Evolutionary conservation across 1,140 invertebrate species (phyloP), one percentile per base, ranked within the genome.

Genomic region (Dryas iulia): DNA sequence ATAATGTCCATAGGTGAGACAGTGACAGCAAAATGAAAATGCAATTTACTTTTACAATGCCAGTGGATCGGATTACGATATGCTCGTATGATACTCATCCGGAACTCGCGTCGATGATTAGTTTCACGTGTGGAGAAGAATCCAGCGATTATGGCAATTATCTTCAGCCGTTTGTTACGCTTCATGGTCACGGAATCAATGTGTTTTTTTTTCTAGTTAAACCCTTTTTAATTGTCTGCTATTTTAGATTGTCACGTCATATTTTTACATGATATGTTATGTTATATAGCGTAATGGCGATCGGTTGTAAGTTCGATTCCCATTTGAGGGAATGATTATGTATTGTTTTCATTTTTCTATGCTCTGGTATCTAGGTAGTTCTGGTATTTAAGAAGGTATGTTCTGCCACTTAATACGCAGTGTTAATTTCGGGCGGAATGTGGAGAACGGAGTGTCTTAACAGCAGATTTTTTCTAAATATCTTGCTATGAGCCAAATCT

Each of bases 131-230:
- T 77, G 78, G 67, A 64, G 52, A 73, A 82, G 75, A 84, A 83
- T 84, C 82, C 72, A 72, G 66, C 74, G 81, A 84, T 89, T 82
- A 83, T 73, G 74, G 71, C 72, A 77, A 85, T 85, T 81, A 84
- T 77, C 71, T 78, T 63, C 72, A 71, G 54, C 67, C 52, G 73
- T 86, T 79, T 69, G 84, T 75, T 74, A 83, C 76, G 84, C 84
- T 83, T 83, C 79, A 81, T 63, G 84, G 83, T 83, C 82, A 83
- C 79, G 84, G 47, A 77, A 79, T 33, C 56, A 65, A 54, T 28
- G 59, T 64, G 59, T 70, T 76, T 73, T 72, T 69, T 56, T 52
- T 59, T 72, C 26, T 18, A 47, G 18, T 31, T 47, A 53, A 54
- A 62, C 47, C 61, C 26, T 63, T 63, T 56, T 63, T 56, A 63